A percentile compares a stretch with the other conserved stretches of the same genome.
phyloP scores from a whole-genome alignment of 1,140 invertebrate species.

The Saccostrea glomerata region DNA sequence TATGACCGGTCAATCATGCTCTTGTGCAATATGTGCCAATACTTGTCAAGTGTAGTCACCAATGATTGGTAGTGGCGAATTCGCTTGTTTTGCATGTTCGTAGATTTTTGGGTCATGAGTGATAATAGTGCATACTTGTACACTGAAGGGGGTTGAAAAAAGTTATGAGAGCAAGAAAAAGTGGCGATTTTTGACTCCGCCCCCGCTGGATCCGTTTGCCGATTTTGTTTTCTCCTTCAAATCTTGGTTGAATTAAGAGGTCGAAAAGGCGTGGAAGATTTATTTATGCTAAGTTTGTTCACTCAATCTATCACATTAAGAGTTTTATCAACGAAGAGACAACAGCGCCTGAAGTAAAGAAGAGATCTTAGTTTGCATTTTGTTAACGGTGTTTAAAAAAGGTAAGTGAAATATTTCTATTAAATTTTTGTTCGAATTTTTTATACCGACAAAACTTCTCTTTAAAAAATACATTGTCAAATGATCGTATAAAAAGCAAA shows the following conservation, averaged over 20 bases:
- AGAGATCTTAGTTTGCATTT: background rate
- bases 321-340: background rate
- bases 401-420: background rate
- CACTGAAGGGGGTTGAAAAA: background rate
- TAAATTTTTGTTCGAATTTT: too few species aligned
- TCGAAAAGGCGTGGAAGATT: background rate
- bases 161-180: background rate
- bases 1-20: background rate
- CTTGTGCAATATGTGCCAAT: slow-evolving; percentile 17
- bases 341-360: background rate
- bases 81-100: background rate
- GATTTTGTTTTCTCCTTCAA: background rate
- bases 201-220: background rate
- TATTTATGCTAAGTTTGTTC: background rate
- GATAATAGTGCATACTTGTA: background rate
- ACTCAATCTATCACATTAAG: background rate
- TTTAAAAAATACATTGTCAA: too few species aligned
- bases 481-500: too few species aligned
- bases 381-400: background rate
- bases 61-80: background rate
- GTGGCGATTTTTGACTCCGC: background rate
- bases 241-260: background rate
- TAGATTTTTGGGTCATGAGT: background rate
- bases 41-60: background rate
- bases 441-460: too few species aligned